Evolutionary conservation across 2,888 invertebrate genomes (phyloP), one percentile per base, ranked within the genome.

Genomic region (Trilocha varians): DNA sequence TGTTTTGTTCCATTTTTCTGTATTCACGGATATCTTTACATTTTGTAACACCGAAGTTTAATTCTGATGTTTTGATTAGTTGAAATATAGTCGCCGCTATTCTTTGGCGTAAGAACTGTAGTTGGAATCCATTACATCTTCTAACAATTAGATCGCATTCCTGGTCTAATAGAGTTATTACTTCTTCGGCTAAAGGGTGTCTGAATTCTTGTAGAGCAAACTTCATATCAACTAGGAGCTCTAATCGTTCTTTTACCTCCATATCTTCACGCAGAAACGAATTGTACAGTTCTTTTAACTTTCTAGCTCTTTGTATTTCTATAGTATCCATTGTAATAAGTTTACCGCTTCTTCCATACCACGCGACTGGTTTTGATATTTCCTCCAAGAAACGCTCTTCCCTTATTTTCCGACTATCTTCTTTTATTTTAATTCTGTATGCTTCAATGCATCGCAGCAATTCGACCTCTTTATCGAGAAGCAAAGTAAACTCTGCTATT

Each of bases 291-390:
- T 90, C 90, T 43, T 90, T 90, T 36, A 94, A 85, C 60, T 93
- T 91, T 39, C 91, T 89, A 13, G 94, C 95, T 56, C 91, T 89
- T 61, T 95, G 93, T 14, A 92, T 93, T 66, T 92, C 92, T 39
- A 93, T 66, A 0, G 95, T 93, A 53, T 96, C 93, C 92, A 97
- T 91, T 50, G 91, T 89, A 13, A 95, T 88, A 32, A 89, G 65
- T 45, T 82, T 87, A 14, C 91, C 91, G 59, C 92, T 92, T 55
- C 90, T 90, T 25, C 91, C 91, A 46, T 88, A 88, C 93, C 95
- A 95, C 43, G 89, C 88, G 34, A 93, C 87, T 0, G 97, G 93
- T 50, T 89, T 87, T 3, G 91, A 90, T 61, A 93, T 88, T 54
- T 88, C 86, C 48, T 90, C 89, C 35, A 95, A 79, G 59, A 93